Evolutionary conservation across 2,797 vertebrate species (phyloP).

Genomic region (Hippoglossus hippoglossus): DNA sequence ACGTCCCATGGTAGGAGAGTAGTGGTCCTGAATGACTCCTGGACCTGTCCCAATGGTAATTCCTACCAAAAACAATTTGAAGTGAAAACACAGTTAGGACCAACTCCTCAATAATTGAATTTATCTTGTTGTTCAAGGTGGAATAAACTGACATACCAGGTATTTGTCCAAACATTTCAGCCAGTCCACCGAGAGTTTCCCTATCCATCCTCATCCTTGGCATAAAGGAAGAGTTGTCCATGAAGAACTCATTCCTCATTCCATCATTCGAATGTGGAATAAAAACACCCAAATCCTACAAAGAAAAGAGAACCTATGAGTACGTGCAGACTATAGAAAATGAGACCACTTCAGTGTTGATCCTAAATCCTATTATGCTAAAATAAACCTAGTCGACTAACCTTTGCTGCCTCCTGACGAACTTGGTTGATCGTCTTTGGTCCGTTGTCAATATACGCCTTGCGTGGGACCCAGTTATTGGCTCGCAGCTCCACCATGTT

Average conservation of each 20-base stretch:
- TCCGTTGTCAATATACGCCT: slow-evolving; percentile 98
- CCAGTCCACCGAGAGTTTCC: slow-evolving; percentile 96
- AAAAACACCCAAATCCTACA: slow-evolving; percentile 97
- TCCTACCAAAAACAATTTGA: slow-evolving; percentile 76
- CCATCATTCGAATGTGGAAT: slow-evolving; percentile 91
- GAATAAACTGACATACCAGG: slow-evolving; percentile 85
- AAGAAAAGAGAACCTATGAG: slow-evolving; percentile 32
- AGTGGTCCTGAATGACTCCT: slow-evolving; percentile 99
- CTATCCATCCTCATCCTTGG: slow-evolving; percentile 96
- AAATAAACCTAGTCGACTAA: slow-evolving; percentile 45
- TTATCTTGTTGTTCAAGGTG: not conserved
- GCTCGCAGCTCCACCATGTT: slow-evolving; percentile 97
- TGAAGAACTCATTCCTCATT: slow-evolving; percentile 96
- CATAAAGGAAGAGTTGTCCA: slow-evolving; percentile 94
- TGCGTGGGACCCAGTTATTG: slow-evolving; percentile 97
- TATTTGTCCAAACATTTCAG: slow-evolving; percentile 99
- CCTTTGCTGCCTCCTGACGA: slow-evolving; percentile 99
- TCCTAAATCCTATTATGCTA: not conserved
- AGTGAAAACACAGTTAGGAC: not conserved
- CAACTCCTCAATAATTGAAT: not conserved
- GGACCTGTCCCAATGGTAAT: slow-evolving; percentile 98
- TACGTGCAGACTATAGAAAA: not conserved
- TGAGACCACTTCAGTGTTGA: fast-evolving
- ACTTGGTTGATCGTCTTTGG: slow-evolving; percentile 99
- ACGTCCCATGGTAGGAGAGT: slow-evolving; percentile 97